These are phyloP conservation scores for Lasioglossum villosulum DNA, from an alignment of 2,888 invertebrate genomes.

Conservation along the genomic window DNA sequence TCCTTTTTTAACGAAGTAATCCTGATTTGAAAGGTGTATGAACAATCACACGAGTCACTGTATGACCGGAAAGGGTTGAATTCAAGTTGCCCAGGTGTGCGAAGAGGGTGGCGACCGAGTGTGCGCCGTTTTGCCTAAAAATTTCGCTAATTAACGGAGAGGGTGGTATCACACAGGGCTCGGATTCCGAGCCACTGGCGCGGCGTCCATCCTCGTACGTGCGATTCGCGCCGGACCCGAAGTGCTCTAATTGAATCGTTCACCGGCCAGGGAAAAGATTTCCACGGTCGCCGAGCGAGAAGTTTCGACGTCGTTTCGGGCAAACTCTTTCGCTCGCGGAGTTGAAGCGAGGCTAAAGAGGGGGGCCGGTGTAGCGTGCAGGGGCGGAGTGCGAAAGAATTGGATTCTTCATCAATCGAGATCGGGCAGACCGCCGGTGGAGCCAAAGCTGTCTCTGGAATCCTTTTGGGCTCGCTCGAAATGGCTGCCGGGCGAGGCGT, in stretches of 20 bases:
- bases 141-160: conserved; percentile 17
- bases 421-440: conserved; percentile 72
- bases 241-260: conserved; percentile 36
- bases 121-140: neutral
- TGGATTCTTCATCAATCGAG: conserved; percentile 72
- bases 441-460: conserved; percentile 66
- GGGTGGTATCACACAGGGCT: neutral
- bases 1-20: neutral
- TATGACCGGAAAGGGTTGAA: neutral
- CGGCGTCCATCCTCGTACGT: conserved; percentile 13
- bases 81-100: neutral
- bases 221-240: conserved; percentile 19
- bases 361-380: neutral
- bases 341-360: neutral
- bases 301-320: conserved; percentile 14
- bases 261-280: conserved; percentile 17
- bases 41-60: neutral
- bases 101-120: neutral
- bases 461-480: conserved; percentile 71
- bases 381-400: neutral
- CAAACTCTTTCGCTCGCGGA: conserved; percentile 14
- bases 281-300: conserved; percentile 18
- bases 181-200: neutral
- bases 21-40: neutral
- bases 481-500: conserved; percentile 62